Conservation (phyloP, 2,113 vertebrate species). For the Phaethon lepturus region DNA sequence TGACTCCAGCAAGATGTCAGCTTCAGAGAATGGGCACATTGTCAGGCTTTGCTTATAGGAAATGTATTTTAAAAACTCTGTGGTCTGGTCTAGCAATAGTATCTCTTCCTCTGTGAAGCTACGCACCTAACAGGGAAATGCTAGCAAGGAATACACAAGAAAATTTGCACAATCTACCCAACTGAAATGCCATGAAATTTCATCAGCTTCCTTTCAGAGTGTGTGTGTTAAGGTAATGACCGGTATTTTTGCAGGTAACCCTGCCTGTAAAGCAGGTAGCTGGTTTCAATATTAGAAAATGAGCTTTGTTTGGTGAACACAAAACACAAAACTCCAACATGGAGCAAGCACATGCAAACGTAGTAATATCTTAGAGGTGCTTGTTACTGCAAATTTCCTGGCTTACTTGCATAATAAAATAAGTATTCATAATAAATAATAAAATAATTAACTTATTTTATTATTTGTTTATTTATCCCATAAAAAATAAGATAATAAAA, state of each 20-base stretch:
- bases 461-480: too few species aligned
- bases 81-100: neutral
- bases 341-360: neutral
- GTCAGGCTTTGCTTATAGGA: neutral
- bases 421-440: too few species aligned
- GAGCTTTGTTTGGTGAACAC: neutral
- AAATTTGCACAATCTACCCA: neutral
- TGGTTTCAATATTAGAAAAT: neutral
- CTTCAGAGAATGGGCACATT: neutral
- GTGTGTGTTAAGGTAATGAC: neutral
- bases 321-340: too few species aligned
- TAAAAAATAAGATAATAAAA: neutral
- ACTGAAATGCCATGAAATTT: neutral
- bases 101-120: neutral
- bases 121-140: neutral
- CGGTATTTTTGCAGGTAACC: neutral
- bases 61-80: rapidly evolving
- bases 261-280: neutral
- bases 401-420: neutral
- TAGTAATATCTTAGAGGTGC: neutral
- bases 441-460: too few species aligned
- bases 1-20: neutral
- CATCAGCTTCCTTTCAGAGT: neutral
- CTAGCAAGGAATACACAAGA: neutral
- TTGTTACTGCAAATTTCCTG: neutral